Evolutionary conservation across 30 jellyfish, hydroid and myxozoan genomes (phyloP).

Genomic region (Aurelia sp.): DNA sequence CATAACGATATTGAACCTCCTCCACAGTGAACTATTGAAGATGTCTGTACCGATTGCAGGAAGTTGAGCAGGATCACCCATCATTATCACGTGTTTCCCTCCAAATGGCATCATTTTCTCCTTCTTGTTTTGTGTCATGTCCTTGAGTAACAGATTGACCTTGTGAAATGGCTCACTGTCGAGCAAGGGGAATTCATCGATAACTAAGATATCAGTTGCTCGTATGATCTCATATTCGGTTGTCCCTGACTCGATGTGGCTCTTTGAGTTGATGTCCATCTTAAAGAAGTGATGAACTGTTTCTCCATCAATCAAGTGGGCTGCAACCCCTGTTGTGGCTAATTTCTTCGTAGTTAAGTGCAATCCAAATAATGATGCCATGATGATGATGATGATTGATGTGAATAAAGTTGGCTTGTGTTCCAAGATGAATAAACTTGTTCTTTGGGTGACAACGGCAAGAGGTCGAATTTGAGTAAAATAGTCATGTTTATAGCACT

Average conservation of each 20-base stretch:
- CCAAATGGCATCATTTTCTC: conserved; percentile 11
- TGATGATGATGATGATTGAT: too few species aligned
- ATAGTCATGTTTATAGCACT: too few species aligned
- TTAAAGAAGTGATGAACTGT: conserved; percentile 14
- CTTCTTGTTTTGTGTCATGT: background rate
- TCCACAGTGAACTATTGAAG: background rate
- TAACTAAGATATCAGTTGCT: background rate
- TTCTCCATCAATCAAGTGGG: conserved; percentile 18
- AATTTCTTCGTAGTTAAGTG: background rate
- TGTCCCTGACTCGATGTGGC: conserved; percentile 11
- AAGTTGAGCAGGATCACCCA: conserved; percentile 21
- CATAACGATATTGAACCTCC: background rate
- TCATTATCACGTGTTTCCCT: conserved; percentile 7
- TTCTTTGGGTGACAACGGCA: too few species aligned
- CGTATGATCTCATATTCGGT: background rate
- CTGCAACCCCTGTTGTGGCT: conserved; percentile 28
- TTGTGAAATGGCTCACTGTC: conserved; percentile 1
- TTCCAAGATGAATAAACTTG: too few species aligned
- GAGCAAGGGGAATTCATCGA: conserved; percentile 16
- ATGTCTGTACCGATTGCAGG: conserved; percentile 1
- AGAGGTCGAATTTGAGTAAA: too few species aligned
- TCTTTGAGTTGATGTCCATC: conserved; percentile 4
- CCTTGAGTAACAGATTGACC: background rate
- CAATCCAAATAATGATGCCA: too few species aligned
- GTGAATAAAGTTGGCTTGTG: too few species aligned